Evolutionary conservation across 2,797 vertebrate genomes (phyloP), one percentile per base, ranked within the genome.

Genomic region (Coreius guichenoti): DNA sequence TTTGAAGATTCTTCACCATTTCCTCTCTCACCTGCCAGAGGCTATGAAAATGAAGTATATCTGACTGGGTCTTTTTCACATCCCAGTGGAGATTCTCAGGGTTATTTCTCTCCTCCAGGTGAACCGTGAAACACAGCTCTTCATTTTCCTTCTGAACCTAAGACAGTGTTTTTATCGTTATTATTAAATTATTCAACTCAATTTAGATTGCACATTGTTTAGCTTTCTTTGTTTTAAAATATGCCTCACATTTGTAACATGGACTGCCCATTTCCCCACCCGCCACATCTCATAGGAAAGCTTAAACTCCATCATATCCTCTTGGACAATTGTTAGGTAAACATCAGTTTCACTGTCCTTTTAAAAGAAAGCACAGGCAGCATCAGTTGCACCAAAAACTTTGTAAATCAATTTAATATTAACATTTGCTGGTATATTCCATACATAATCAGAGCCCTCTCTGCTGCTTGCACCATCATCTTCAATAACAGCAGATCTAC

Each of bases 231-330:
- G 33, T 43, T 79, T 58, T 49, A 89, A 91, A 91, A 87, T 85
- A 77, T 61, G 88, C 89, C 94, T 95, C 90, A 96, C 95, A 82
- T 90, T 89, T 79, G 88, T 93, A 86, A 96, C 94, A 89, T 89
- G 93, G 90, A 95, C 94, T 81, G 88, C 80, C 95, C 95, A 96
- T 77, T 86, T 82, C 81, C 95, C 94, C 4, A 92, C 90, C 1
- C 92, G 87, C 95, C 95, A 96, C 95, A 96, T 95, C 91, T 96
- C 95, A 68, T 95, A 96, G 0, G 94, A 95, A 89, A 96, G 91
- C 89, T 94, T 94, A 89, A 95, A 95, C 92, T 95, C 93, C 87
- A 95, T 94, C 93, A 93, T 93, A 81, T 94, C 93, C 89, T 96
- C 94, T 31, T 93, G 92, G 74, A 93, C 87, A 13, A 86, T 92